These are phyloP conservation scores for Pantherophis vulpinus DNA, from an alignment of 2,797 vertebrate genomes.

Conservation along the genomic window DNA sequence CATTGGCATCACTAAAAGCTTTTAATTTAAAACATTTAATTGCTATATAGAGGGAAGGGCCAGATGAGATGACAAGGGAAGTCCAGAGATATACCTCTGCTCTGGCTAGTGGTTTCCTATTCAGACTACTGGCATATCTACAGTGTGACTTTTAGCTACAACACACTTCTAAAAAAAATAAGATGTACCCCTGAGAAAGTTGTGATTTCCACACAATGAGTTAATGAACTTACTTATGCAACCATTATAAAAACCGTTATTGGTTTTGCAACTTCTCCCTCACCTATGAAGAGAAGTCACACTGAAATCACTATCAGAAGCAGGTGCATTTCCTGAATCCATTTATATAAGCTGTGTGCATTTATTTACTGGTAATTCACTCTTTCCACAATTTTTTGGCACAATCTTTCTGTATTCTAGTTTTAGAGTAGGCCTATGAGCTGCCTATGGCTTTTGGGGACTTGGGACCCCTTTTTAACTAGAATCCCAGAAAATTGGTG, in stretches of 20 bases:
- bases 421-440: background rate
- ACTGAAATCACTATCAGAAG: background rate
- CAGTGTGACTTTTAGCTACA: background rate
- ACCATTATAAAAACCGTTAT: too few species aligned
- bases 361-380: background rate
- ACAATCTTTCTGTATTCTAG: background rate
- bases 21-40: background rate
- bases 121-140: background rate
- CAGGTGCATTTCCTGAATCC: background rate
- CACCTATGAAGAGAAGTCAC: background rate
- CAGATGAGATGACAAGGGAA: background rate
- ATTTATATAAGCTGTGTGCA: background rate
- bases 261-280: background rate
- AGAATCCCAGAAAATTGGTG: background rate
- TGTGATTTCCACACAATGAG: background rate
- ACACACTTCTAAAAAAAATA: background rate
- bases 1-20: background rate
- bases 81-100: background rate
- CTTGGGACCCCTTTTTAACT: background rate
- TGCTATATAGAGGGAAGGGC: background rate
- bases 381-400: background rate
- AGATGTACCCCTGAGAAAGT: background rate
- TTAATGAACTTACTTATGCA: background rate
- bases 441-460: background rate
- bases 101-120: background rate